These are phyloP conservation scores for Columba janthina DNA, from an alignment of 2,113 vertebrate species.

Conservation along the genomic window DNA sequence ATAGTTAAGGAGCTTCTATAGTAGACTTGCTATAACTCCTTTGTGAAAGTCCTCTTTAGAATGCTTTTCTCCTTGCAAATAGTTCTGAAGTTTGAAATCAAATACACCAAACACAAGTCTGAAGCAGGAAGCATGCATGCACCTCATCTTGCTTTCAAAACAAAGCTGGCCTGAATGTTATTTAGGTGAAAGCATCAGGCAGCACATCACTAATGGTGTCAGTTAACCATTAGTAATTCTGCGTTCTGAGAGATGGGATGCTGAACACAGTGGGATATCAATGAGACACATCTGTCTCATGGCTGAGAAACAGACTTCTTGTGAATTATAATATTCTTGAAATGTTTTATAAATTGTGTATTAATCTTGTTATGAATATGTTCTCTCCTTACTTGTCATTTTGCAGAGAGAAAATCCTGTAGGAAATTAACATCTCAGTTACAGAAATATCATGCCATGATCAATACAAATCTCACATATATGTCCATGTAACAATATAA, in stretches of 20 bases:
- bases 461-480: neutral
- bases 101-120: neutral
- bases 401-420: neutral
- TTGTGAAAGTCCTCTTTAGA: neutral
- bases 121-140: neutral
- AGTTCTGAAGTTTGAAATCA: neutral
- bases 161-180: neutral
- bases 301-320: neutral
- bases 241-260: neutral
- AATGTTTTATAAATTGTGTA: neutral
- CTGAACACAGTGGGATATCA: accelerated
- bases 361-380: neutral
- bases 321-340: neutral
- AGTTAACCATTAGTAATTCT: neutral
- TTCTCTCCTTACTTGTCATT: neutral
- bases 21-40: neutral
- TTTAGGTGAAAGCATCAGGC: neutral
- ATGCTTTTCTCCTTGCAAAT: neutral
- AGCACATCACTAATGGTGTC: neutral
- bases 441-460: neutral
- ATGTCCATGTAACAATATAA: neutral
- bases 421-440: neutral
- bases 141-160: neutral
- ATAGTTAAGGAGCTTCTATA: neutral
- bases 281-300: neutral